These are phyloP conservation scores for Drosophila pallidifrons DNA, from an alignment of 1,140 invertebrate species.

Conservation along the genomic window DNA sequence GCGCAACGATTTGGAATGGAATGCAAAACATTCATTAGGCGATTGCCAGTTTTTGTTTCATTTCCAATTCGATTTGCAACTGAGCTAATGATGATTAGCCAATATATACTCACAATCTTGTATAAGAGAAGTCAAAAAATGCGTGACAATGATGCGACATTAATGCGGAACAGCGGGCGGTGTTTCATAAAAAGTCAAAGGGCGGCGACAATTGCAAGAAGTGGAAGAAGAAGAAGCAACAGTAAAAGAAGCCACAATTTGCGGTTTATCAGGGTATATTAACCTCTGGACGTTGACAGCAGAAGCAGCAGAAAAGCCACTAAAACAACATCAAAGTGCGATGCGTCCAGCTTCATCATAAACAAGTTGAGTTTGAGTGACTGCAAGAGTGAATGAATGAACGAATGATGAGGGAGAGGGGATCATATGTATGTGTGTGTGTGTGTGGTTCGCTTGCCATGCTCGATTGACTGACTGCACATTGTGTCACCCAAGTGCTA, in stretches of 20 bases:
- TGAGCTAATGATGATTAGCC: slow-evolving; percentile 28
- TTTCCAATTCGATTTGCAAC: slow-evolving; percentile 1
- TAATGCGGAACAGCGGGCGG: neutral
- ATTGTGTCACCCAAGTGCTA: slow-evolving; percentile 33
- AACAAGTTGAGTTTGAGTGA: slow-evolving; percentile 44
- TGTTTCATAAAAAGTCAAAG: slow-evolving; percentile 13
- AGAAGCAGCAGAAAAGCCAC: slow-evolving; percentile 45
- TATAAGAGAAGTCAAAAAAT: slow-evolving; percentile 27
- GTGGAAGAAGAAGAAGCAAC: neutral
- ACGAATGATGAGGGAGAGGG: neutral
- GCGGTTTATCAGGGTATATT: slow-evolving; percentile 72
- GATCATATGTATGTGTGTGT: neutral
- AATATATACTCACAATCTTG: slow-evolving; percentile 18
- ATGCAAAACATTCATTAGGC: slow-evolving; percentile 10
- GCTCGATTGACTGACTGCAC: slow-evolving; percentile 47
- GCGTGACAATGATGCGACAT: slow-evolving; percentile 16
- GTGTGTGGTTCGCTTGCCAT: neutral
- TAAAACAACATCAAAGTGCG: slow-evolving; percentile 66
- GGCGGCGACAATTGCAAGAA: slow-evolving; percentile 17
- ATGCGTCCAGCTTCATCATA: slow-evolving; percentile 39
- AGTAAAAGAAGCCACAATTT: slow-evolving; percentile 36
- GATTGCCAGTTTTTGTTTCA: slow-evolving; percentile 8
- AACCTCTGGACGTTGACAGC: slow-evolving; percentile 41
- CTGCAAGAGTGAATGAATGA: slow-evolving; percentile 10
- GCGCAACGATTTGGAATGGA: slow-evolving; percentile 3